A percentile compares a stretch with the other conserved stretches of the same genome.
phyloP scores from a whole-genome alignment of 2,113 vertebrate genomes.

The Rhinoptilus africanus region DNA sequence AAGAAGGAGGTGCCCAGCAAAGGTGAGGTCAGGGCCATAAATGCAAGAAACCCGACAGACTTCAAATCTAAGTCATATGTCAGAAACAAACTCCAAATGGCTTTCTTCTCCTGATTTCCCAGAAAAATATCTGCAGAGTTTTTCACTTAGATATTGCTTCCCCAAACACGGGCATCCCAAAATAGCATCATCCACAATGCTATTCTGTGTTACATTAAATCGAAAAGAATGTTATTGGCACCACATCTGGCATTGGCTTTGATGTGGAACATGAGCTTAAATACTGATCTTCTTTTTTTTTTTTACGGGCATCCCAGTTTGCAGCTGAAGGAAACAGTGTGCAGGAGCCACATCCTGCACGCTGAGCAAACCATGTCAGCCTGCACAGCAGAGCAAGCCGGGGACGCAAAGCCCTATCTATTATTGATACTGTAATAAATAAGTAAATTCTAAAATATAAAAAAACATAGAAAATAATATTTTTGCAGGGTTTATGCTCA shows the following conservation, averaged over 20 bases:
- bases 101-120: not conserved
- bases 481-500: not conserved
- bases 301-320: not conserved
- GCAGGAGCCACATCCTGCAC: not conserved
- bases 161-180: not conserved
- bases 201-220: not conserved
- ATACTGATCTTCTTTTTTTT: not conserved
- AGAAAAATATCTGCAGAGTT: not conserved
- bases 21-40: not conserved
- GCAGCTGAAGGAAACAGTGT: constrained; percentile 21
- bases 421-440: not conserved
- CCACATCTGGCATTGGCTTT: constrained; percentile 33
- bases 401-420: not conserved
- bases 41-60: not conserved
- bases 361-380: not conserved
- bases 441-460: not conserved
- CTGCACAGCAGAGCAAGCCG: not conserved
- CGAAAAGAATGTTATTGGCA: constrained; percentile 1
- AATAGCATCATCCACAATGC: constrained; percentile 3
- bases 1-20: not conserved
- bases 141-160: not conserved
- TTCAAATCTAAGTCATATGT: not conserved
- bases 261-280: constrained; percentile 22
- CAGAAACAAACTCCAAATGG: not conserved
- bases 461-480: not conserved